These are phyloP conservation scores for Halichoerus grypus DNA, from an alignment of 2,113 vertebrate genomes.

Conservation along the genomic window DNA sequence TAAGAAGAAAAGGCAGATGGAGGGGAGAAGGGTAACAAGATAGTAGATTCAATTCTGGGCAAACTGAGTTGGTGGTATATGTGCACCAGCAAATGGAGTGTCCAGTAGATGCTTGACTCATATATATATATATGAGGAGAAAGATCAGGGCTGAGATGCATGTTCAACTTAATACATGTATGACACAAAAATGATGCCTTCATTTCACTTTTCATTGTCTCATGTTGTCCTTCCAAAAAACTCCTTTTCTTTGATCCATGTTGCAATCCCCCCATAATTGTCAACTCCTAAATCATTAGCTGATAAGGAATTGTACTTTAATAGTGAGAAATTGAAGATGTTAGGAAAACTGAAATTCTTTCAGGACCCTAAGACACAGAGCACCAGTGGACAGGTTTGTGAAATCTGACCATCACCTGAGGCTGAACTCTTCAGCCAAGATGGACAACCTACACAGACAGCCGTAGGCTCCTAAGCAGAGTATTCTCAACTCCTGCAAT, in stretches of 20 bases:
- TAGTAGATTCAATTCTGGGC: background rate
- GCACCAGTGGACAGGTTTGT: background rate
- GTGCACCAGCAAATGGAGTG: background rate
- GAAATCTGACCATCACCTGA: background rate
- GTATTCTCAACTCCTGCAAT: background rate
- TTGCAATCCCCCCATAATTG: background rate
- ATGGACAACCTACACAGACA: fast-evolving
- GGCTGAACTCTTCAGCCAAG: background rate
- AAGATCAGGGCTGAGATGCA: background rate
- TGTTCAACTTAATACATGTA: background rate
- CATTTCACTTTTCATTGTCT: background rate
- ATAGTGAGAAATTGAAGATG: background rate
- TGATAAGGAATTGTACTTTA: background rate
- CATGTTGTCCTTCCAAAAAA: background rate
- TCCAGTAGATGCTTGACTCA: background rate
- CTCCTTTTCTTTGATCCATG: background rate
- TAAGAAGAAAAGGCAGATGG: background rate
- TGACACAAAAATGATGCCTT: background rate
- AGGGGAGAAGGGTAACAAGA: background rate
- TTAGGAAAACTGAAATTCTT: background rate
- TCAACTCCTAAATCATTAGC: background rate
- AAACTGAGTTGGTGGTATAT: background rate
- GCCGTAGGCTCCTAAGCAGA: background rate
- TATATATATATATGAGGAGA: background rate
- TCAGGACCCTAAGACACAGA: background rate